Conservation (phyloP, 2,888 invertebrate genomes). For the Eristalis tenax region DNA sequence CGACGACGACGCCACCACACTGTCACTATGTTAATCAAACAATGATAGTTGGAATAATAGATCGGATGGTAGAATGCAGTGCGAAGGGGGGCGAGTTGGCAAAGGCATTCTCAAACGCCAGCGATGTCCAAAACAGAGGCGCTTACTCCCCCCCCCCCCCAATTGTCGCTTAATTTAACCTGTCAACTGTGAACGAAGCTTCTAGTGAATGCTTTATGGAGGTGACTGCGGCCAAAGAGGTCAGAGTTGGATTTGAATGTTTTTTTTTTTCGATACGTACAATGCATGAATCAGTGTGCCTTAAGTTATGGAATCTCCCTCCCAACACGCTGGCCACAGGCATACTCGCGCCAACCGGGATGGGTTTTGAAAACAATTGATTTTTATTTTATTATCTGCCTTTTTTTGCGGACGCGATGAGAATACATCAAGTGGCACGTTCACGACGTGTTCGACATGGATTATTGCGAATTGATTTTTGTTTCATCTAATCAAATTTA, state of each 20-base stretch:
- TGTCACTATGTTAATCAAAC: conserved; percentile 51
- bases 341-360: conserved; percentile 15
- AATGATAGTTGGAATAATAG: conserved; percentile 50
- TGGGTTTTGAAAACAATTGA: conserved; percentile 44
- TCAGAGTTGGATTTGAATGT: conserved; percentile 39
- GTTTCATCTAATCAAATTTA: conserved; percentile 48
- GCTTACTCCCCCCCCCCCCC: conserved; percentile 13
- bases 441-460: conserved; percentile 56
- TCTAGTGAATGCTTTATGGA: conserved; percentile 11
- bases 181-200: conserved; percentile 46
- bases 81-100: neutral
- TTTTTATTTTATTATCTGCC: neutral
- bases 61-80: conserved; percentile 33
- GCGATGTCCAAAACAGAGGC: conserved; percentile 23
- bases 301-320: conserved; percentile 27
- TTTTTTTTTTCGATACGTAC: neutral
- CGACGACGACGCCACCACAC: conserved; percentile 20
- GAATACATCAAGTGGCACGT: conserved; percentile 52
- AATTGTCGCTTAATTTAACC: neutral
- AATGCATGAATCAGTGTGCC: conserved; percentile 33
- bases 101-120: conserved; percentile 46
- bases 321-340: neutral
- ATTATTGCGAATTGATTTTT: conserved; percentile 55
- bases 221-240: conserved; percentile 32
- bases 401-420: conserved; percentile 15